Conservation (phyloP, 2,113 vertebrate genomes). For the Thunnus maccoyii region DNA sequence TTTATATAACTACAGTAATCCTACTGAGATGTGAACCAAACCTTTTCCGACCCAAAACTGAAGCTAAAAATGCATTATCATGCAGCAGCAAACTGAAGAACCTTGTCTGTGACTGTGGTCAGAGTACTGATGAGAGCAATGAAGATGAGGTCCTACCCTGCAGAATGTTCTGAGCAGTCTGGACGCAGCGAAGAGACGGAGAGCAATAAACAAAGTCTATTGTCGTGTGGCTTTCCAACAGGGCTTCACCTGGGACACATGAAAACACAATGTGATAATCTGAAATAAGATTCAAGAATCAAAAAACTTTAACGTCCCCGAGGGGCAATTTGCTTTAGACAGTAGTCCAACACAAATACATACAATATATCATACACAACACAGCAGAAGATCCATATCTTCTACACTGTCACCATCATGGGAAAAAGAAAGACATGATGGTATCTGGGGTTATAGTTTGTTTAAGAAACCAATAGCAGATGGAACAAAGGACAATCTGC, state of each 20-base stretch:
- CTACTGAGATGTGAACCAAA: not conserved
- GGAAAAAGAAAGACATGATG: not conserved
- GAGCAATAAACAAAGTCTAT: conserved; percentile 96
- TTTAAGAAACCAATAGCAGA: too few relatives aligned
- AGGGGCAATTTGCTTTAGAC: not conserved
- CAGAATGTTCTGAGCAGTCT: conserved; percentile 96
- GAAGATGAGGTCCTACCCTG: conserved; percentile 86
- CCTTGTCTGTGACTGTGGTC: not conserved
- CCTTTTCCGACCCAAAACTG: conserved; percentile 2
- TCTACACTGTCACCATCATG: not conserved
- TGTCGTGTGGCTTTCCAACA: conserved; percentile 91
- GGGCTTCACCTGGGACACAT: conserved; percentile 89
- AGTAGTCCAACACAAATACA: too few relatives aligned
- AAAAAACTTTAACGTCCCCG: not conserved
- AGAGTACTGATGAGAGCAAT: not conserved
- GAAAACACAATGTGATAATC: conserved; percentile 8
- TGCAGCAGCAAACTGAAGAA: not conserved
- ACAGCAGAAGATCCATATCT: not conserved
- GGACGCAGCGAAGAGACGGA: conserved; percentile 95
- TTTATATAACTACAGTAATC: conserved; percentile 2
- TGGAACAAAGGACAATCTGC: too few relatives aligned
- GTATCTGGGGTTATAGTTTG: too few relatives aligned
- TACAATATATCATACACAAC: not conserved
- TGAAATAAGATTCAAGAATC: too few relatives aligned
- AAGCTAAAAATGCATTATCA: not conserved